Percentiles rank a stretch among this genome's conserved stretches.
phyloP scores from a whole-genome alignment of 2,113 vertebrate genomes.

The Otocyon megalotis region DNA sequence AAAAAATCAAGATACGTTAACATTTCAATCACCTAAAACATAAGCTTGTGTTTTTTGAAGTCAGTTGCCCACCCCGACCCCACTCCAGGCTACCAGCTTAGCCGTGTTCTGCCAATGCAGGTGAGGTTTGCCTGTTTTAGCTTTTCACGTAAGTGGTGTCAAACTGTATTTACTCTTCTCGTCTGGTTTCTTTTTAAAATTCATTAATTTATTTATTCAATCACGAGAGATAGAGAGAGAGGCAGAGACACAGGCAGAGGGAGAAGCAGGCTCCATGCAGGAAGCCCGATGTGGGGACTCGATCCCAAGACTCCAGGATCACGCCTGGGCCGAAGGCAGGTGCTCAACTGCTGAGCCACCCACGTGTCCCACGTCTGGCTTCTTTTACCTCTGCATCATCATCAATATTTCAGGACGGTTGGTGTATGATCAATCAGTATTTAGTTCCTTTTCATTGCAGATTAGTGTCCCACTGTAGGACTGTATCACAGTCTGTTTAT shows the following conservation, averaged over 20 bases:
- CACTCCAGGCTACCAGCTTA: not conserved
- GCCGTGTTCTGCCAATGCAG: not conserved
- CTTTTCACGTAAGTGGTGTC: not conserved
- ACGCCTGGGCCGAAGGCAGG: no score
- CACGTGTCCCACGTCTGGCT: not conserved
- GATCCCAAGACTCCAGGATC: no score
- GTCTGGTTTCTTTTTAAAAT: not conserved
- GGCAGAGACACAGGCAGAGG: no score
- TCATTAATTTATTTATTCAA: no score
- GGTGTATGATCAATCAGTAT: not conserved
- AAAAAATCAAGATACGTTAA: not conserved
- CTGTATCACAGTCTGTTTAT: not conserved
- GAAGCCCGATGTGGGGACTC: no score
- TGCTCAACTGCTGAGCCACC: no score
- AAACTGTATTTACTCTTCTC: not conserved
- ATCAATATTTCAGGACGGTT: not conserved
- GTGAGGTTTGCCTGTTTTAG: not conserved
- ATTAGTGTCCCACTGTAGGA: not conserved
- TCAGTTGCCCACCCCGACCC: not conserved
- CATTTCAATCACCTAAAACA: not conserved
- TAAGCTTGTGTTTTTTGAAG: not conserved
- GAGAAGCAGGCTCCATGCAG: no score
- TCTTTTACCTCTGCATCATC: not conserved
- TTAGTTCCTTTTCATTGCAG: not conserved
- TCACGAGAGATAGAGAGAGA: no score